These are phyloP conservation scores for Heterohyrax brucei DNA, from an alignment of 2,797 vertebrate genomes.

Conservation along the genomic window DNA sequence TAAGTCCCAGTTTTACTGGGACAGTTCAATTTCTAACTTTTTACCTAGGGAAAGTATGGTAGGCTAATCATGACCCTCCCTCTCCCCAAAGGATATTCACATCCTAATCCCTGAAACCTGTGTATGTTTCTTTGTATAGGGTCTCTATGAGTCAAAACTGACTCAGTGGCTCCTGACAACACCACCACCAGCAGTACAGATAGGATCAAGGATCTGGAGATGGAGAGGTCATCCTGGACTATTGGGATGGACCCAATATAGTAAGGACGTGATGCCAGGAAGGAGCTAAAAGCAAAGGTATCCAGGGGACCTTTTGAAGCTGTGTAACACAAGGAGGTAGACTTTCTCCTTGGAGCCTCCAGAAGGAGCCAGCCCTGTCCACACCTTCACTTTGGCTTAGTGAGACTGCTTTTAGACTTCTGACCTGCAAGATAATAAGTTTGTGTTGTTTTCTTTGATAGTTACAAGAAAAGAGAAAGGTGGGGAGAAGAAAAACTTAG, in stretches of 20 bases:
- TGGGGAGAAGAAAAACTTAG: no score
- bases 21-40: constrained; percentile 21
- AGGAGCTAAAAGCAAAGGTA: neutral
- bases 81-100: neutral
- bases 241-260: neutral
- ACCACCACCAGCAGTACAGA: no score
- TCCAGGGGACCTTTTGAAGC: neutral
- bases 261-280: neutral
- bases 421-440: constrained; percentile 5
- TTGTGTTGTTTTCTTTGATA: constrained; percentile 33
- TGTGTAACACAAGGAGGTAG: neutral
- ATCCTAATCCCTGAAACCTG: neutral
- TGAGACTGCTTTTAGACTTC: constrained; percentile 31
- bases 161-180: no score
- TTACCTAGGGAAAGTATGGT: neutral
- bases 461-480: no score
- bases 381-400: neutral
- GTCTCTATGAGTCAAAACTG: no score
- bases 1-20: neutral
- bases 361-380: neutral
- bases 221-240: no score
- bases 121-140: neutral
- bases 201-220: no score
- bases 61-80: neutral
- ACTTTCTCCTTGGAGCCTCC: neutral